These are phyloP conservation scores for Anthoptus insignis DNA, from an alignment of 2,888 invertebrate species.

Conservation along the genomic window DNA sequence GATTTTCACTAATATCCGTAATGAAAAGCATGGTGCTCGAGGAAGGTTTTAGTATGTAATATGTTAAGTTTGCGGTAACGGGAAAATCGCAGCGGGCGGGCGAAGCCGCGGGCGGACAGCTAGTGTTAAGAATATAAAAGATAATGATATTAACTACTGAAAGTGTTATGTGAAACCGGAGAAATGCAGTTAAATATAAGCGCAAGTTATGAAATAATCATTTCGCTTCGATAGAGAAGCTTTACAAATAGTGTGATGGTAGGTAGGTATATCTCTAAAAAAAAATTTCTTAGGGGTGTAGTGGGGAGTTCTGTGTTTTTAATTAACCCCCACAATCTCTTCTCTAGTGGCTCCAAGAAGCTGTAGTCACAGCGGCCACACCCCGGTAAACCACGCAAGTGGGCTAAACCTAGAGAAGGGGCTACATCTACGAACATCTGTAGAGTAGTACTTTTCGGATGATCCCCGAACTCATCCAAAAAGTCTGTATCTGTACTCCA, in stretches of 20 bases:
- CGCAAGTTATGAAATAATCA: neutral
- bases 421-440: slow-evolving; percentile 1
- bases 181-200: slow-evolving; percentile 14
- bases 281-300: too few relatives aligned
- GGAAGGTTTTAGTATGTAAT: too few relatives aligned
- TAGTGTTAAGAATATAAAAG: too few relatives aligned
- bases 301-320: too few relatives aligned
- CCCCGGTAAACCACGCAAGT: neutral
- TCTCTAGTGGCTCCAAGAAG: slow-evolving; percentile 4
- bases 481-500: too few relatives aligned
- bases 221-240: slow-evolving; percentile 9
- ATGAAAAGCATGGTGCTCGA: too few relatives aligned
- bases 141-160: neutral
- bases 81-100: too few relatives aligned
- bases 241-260: neutral
- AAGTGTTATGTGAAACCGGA: slow-evolving; percentile 12
- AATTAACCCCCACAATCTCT: slow-evolving; percentile 1
- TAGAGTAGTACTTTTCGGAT: neutral
- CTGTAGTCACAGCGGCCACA: slow-evolving; percentile 1
- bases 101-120: too few relatives aligned
- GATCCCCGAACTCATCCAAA: neutral
- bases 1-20: too few relatives aligned
- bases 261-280: too few relatives aligned
- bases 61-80: too few relatives aligned
- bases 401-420: slow-evolving; percentile 6